Base-by-base conservation (phyloP, 2,888 invertebrate species). In the Apotomis capreana region DNA sequence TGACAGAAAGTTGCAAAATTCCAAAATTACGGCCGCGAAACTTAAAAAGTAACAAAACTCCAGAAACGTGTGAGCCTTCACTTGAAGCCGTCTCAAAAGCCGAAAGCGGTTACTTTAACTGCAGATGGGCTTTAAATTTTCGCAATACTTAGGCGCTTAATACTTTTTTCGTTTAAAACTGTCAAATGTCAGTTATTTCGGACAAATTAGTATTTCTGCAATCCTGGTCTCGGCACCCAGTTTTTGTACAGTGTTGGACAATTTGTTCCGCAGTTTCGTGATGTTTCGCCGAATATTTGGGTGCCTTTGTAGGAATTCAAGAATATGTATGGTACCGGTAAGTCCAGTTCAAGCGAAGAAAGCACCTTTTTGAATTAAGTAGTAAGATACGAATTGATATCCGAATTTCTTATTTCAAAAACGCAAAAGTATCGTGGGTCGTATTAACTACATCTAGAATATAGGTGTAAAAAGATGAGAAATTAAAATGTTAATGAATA, bases 201-300 rank as follows among this genome's bases (percentile, higher is more conserved):
- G 62, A 71, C 67, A 62, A 71, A 71, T 71, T 68, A 67, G 71
- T 57, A n/a, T 51, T 68, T 62, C 54, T 54, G 15, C 10, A 62
- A 65, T 46, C 13, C 57, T 44, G 13, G 69, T 40, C 51, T 13
- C 46, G 26, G 51, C 57, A 65, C 55, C 26, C 70, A 12, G 67
- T 62, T 68, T 61, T 67, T 71, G 60, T 15, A 10, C 6, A 60
- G 15, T n/a, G 15, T n/a, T 59, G 49, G 54, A 61, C 40, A 10
- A 36, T 40, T 63, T 58, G 54, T 55, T 60, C n/a, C 13, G 49
- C 55, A 55, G 26, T 57, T 61, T 57, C 60, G 64, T 40, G 13
- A 65, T 64, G 10, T 59, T 54, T n/a, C 46, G 55, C 26, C 55
- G 36, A 46, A 65, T 57, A n/a, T 46, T 65, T 36, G 26, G 46